Base-by-base conservation (phyloP, 2,888 invertebrate species). In the Gari tellinella region DNA sequence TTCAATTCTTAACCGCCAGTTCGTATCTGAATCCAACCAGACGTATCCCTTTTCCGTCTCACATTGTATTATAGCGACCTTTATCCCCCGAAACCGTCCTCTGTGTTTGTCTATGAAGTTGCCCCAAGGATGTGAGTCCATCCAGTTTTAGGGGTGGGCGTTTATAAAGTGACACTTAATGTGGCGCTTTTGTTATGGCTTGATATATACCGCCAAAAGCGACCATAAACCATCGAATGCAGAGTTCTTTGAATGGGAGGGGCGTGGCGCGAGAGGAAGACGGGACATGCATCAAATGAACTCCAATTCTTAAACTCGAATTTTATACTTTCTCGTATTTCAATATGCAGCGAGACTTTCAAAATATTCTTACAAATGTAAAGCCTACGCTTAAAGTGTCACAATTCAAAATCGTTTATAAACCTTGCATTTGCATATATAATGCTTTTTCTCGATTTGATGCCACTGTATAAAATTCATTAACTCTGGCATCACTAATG, bases 191-290 rank as follows among this genome's bases (percentile, higher is more conserved):
- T 76, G 72, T 76, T 55, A 67, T 43, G 60, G 37, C 66, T 61
- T 72, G 76, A 76, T 76, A 76, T 76, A 76, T 76, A 76, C 72
- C 67, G 76, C 76, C 64, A n/a, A 51, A 45, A 67, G 76, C 67
- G 51, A 49, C 67, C 64, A 76, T 76, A 76, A 76, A 76, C 70
- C 67, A 57, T 64, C 67, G 63, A 55, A 57, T 63, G 72, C 67
- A 67, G 58, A 41, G 61, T 38, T 40, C 40, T 38, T 48, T 76
- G 67, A 76, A 76, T 76, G 63, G 56, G 45, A 12, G 49, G 67
- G 76, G 76, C 76, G 76, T 61, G 60, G 38, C 26, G 15, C 38
- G 37, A 17, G 48, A 52, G 62, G 63, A 63, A 67, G 57, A 56
- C 23, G 64, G 55, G 55, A 64, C 64, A 64, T 64, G 64, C 64